Evolutionary conservation across 2,888 invertebrate species (phyloP).

Genomic region (Epistrophe eligans): DNA sequence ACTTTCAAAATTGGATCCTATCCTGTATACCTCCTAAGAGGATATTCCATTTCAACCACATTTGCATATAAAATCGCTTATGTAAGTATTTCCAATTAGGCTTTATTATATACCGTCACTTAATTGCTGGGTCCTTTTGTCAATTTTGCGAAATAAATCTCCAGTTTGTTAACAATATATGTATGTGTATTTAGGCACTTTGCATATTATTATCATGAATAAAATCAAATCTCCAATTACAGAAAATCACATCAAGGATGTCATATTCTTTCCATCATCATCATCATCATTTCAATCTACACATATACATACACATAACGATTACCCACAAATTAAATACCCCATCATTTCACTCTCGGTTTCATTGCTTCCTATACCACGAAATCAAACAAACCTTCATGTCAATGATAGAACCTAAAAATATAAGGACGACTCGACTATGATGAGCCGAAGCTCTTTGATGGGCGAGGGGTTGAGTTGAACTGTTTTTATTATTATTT

Average conservation of each 20-base stretch:
- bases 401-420: conserved; percentile 29
- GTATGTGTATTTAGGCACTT: background rate
- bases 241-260: conserved; percentile 14
- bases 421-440: conserved; percentile 34
- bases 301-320: background rate
- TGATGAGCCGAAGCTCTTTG: background rate
- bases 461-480: background rate
- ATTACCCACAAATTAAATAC: conserved; percentile 49
- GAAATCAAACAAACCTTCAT: conserved; percentile 38
- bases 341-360: background rate
- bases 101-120: background rate
- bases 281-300: background rate
- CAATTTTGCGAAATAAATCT: background rate
- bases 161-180: conserved; percentile 5
- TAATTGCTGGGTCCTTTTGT: conserved; percentile 25
- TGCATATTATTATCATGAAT: background rate
- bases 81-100: conserved; percentile 13
- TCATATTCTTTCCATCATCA: conserved; percentile 19
- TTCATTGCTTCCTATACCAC: conserved; percentile 15
- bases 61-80: conserved; percentile 15
- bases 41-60: background rate
- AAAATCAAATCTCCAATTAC: background rate
- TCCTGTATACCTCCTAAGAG: too few relatives aligned
- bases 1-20: background rate
- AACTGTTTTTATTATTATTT: conserved; percentile 20